Percentiles rank a stretch among this genome's conserved stretches.
These are phyloP conservation scores for Zaprionus gabonicus DNA, from an alignment of 1,140 invertebrate genomes.

Conservation along the genomic window DNA sequence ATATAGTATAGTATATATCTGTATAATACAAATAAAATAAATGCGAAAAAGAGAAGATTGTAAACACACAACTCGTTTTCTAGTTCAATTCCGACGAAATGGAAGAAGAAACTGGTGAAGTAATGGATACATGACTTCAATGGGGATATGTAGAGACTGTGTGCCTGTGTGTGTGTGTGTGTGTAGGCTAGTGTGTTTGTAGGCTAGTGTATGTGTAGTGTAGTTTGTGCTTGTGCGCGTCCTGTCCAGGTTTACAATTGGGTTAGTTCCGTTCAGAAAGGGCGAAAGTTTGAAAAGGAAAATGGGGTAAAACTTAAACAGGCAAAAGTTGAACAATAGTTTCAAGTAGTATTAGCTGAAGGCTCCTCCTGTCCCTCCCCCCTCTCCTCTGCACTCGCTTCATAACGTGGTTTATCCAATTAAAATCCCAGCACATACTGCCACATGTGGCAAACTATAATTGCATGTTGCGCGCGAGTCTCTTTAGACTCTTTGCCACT, in stretches of 20 bases:
- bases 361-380: not conserved
- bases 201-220: not conserved
- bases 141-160: conserved; percentile 23
- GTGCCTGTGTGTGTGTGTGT: conserved; percentile 29
- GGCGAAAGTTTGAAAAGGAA: conserved; percentile 57
- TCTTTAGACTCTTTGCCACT: conserved; percentile 59
- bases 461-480: conserved; percentile 70
- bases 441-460: conserved; percentile 74
- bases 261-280: conserved; percentile 45
- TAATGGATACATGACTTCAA: conserved; percentile 70
- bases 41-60: conserved; percentile 50
- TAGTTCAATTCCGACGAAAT: conserved; percentile 81
- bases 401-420: conserved; percentile 43
- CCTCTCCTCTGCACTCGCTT: not conserved
- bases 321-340: conserved; percentile 20
- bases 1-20: conserved; percentile 6
- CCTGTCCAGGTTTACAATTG: conserved; percentile 57
- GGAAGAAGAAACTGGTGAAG: conserved; percentile 69
- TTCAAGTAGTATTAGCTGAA: conserved; percentile 9
- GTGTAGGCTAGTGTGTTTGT: conserved; percentile 8
- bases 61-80: conserved; percentile 73
- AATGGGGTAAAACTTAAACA: conserved; percentile 14
- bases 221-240: conserved; percentile 32
- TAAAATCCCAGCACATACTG: conserved; percentile 43
- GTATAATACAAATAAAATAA: conserved; percentile 27